Base-by-base conservation (phyloP, 2,113 vertebrate genomes). In the Sander vitreus region DNA sequence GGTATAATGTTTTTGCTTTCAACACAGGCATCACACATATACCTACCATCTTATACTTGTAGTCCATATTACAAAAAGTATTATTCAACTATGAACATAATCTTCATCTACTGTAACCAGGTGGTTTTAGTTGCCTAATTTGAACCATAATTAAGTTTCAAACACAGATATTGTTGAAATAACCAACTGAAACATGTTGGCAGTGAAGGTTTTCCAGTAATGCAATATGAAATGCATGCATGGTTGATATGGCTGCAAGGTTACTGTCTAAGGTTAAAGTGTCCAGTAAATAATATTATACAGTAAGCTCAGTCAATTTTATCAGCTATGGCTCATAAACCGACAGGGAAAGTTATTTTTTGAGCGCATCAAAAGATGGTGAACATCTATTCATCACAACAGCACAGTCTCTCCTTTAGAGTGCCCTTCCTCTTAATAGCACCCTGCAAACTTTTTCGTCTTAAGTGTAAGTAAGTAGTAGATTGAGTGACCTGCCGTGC, bases 301-400 rank as follows among this genome's bases (percentile, higher is more conserved):
- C 63, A 76, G 39, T 64, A 66, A 55, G 65, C 80, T 76, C 80
- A 70, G 67, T 79, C 60, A 75, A 69, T 91, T 83, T 90, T 69
- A 85, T 84, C 69, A 75, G 71, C 67, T 57, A 76, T 55, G 85
- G 70, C 80, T 85, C 85, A 89, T 91, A 78, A 92, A 87, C 65
- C n/a, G 14, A 71, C 3, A 19, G 54, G 47, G 65, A 88, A 71
- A 80, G 84, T 87, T 81, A 67, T 80, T 69, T 86, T 84, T 87
- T 85, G 62, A 69, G 73, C 14, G 9, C 70, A 78, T 84, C 73
- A 80, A 78, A 84, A 64, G 53, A 80, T 14, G 21, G 15, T n/a
- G 81, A 73, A 48, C 6, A 64, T 78, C 77, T 58, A 77, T 86
- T 85, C 67, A 80, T 92, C 83, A 79, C 73, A 53, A 36, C 58